Base-by-base conservation (phyloP, 2,888 invertebrate genomes). In the Lasioglossum calceatum region DNA sequence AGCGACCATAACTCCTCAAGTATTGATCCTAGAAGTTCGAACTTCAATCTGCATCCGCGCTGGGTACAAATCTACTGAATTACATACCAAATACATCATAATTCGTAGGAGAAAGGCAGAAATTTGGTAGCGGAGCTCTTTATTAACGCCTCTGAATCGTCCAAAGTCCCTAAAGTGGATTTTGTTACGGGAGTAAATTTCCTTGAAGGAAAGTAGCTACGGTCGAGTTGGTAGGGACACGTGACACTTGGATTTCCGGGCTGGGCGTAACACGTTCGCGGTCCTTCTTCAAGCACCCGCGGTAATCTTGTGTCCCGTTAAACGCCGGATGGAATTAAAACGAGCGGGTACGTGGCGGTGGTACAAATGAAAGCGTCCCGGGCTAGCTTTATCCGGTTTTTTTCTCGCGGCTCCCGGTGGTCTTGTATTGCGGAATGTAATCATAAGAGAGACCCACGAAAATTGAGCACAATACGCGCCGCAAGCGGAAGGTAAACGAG, bases 281-380 rank as follows among this genome's bases (percentile, higher is more conserved):
- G 32, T 58, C 39, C 47, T 79, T 36, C 47, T 79, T 73, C 54
- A 19, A 54, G 75, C 75, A 64, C 27, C 74, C 64, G 54, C 77
- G 75, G 58, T 84, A 84, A 84, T 77, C 84, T 84, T 74, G 74
- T 58, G 54, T 78, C 50, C 32, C 27, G 73, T 84, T 84, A 84
- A 84, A 67, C 74, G 64, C 27, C 50, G 50, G 19, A 67, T 58
- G 77, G 85, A 77, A 85, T 85, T 79, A 85, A 85, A 85, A 85
- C 73, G 85, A 64, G 72, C 27, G 58, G 36, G 67, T 67, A 77
- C 85, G 75, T 50, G 77, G 19, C 14, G 58, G 19, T 42, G 54
- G 64, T 85, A 85, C 79, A 85, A 85, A 85, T 84, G 79, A 84
- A 85, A 79, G 70, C 47, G 27, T 78, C 73, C 78, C 58, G 27